These are phyloP conservation scores for Vombatus ursinus DNA, from an alignment of 2,113 vertebrate genomes.

Conservation along the genomic window DNA sequence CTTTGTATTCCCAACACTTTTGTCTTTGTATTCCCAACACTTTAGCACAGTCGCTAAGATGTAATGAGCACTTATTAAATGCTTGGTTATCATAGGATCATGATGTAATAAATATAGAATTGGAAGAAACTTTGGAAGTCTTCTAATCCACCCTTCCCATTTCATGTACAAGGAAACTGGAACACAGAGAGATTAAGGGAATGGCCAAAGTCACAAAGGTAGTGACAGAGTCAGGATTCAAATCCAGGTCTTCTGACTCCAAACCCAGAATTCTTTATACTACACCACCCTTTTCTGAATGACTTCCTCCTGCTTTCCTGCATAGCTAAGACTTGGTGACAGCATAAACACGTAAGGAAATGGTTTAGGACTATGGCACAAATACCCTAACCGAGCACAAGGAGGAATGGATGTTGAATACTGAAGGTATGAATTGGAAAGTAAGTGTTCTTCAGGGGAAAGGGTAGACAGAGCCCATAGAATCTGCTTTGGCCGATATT, in stretches of 20 bases:
- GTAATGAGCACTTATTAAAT: no score
- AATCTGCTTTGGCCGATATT: neutral
- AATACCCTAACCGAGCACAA: neutral
- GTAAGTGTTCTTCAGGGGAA: neutral
- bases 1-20: neutral
- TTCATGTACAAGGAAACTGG: neutral
- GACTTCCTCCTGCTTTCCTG: neutral
- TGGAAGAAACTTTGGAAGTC: neutral
- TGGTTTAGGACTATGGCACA: neutral
- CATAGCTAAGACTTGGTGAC: neutral
- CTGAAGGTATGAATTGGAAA: neutral
- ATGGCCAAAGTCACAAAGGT: neutral
- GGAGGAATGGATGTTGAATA: neutral
- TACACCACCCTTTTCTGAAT: neutral
- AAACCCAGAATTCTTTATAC: neutral
- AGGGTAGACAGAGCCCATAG: neutral
- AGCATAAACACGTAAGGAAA: neutral
- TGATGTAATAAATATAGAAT: neutral
- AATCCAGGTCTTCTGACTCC: neutral
- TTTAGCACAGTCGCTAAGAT: neutral
- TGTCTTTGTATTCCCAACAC: neutral
- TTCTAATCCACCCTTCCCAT: neutral
- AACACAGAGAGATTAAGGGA: neutral
- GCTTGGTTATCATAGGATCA: neutral
- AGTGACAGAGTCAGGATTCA: neutral